Evolutionary conservation across 2,888 invertebrate species (phyloP), one percentile per base, ranked within the genome.

Genomic region (Stenolophus ochropezus): DNA sequence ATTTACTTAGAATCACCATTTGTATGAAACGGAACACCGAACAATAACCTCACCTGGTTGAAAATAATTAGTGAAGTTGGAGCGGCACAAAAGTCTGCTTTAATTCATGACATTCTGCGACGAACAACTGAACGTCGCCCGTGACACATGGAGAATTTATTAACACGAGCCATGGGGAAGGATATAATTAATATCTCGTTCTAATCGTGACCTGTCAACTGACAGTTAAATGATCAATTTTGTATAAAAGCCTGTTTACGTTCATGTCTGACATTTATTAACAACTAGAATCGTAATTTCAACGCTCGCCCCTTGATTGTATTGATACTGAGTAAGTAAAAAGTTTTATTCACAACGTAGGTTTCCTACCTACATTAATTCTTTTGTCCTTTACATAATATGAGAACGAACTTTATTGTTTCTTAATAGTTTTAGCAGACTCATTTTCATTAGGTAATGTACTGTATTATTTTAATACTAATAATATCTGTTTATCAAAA

Each of bases 221-320:
- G 49, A 73, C 73, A 49, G 73, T 73, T 73, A 49, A 73, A 73
- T 73, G 73, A 73, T 73, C 73, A 73, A 73, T 73, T 73, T 73
- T 73, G 23, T 73, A 49, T 21, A 49, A 73, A 73, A 73, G 73
- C 21, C 23, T 73, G 73, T 73, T 73, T 73, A 73, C 73, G 23
- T 49, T 73, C 73, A 23, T 20, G 47, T n/a, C 18, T 73, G 73
- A 73, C 73, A 73, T 73, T 73, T 73, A 73, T 73, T 73, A 73
- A 73, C 73, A 73, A 33, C 65, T 14, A 69, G 33, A 69, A 27
- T 69, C 65, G 65, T 69, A 69, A 69, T 27, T 69, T 69, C 56
- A 56, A 2, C 56, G 56, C 5, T 42, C 33, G 14, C 61, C 56
- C 6, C 21, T 21, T 56, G 56, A 56, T 56, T 56, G 21, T 56